Evolutionary conservation across 2,888 invertebrate species (phyloP).

Genomic region (Leptopilina syphax): DNA sequence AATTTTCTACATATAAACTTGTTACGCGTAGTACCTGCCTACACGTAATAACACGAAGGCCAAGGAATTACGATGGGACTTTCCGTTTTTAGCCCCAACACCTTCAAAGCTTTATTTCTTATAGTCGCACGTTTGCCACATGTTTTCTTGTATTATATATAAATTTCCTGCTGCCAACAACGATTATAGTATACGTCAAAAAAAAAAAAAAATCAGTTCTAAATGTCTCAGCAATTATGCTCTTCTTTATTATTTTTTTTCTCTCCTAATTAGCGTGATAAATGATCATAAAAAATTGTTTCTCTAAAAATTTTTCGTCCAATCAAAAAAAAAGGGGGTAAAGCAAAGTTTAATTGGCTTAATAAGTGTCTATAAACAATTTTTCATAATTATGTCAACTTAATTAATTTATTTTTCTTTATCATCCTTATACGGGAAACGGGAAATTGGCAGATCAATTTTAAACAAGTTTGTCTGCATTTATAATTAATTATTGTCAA

Average conservation of each 20-base stretch:
- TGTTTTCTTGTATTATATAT: constrained; percentile 31
- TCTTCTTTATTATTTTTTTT: neutral
- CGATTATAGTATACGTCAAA: constrained; percentile 1
- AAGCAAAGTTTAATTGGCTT: no score
- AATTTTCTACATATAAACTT: constrained; percentile 1
- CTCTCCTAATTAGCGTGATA: neutral
- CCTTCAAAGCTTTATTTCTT: constrained; percentile 4
- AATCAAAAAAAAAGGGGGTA: no score
- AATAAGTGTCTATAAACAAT: no score
- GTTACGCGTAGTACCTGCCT: constrained; percentile 27
- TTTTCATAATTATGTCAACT: no score
- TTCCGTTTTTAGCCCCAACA: constrained; percentile 33
- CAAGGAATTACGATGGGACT: constrained; percentile 36
- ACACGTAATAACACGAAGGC: constrained; percentile 16
- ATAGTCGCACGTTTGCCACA: constrained; percentile 41
- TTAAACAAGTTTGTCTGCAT: no score
- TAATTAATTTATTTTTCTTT: no score
- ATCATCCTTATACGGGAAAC: no score
- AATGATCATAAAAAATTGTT: neutral
- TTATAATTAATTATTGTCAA: no score
- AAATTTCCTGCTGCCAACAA: constrained; percentile 41
- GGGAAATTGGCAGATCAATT: no score
- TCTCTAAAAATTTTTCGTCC: no score
- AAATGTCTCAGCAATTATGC: constrained; percentile 4
- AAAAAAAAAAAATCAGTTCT: neutral